Evolutionary conservation across 37 sponge, comb jelly and placozoan genomes (phyloP).

Genomic region (Halisarca cf. caerulea): DNA sequence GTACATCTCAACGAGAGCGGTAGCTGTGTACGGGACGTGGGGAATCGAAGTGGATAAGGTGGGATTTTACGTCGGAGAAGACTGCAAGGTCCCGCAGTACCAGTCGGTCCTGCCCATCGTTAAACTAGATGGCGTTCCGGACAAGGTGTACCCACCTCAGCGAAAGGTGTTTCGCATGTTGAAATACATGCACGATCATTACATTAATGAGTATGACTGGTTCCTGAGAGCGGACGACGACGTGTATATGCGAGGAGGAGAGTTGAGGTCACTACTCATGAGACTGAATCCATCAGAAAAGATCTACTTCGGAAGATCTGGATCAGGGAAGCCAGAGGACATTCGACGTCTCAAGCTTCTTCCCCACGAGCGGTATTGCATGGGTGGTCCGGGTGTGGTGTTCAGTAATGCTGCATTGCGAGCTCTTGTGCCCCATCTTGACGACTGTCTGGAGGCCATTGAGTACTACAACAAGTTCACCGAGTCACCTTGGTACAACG

Average conservation of each 20-base stretch:
- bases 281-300: slow-evolving; percentile 34
- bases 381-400: slow-evolving; percentile 57
- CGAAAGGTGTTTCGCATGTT: slow-evolving; percentile 51
- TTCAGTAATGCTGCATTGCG: slow-evolving; percentile 49
- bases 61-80: slow-evolving; percentile 58
- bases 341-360: slow-evolving; percentile 32
- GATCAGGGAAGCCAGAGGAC: slow-evolving; percentile 42
- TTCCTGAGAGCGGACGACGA: slow-evolving; percentile 59
- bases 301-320: slow-evolving; percentile 61
- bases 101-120: slow-evolving; percentile 48
- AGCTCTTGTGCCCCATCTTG: slow-evolving; percentile 26
- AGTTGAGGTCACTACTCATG: slow-evolving; percentile 27
- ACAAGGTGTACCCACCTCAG: slow-evolving; percentile 66
- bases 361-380: slow-evolving; percentile 58
- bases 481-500: slow-evolving; percentile 49
- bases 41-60: slow-evolving; percentile 56
- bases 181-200: slow-evolving; percentile 63
- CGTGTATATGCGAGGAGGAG: slow-evolving; percentile 38
- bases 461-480: slow-evolving; percentile 35
- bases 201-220: slow-evolving; percentile 56
- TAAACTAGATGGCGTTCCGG: slow-evolving; percentile 43
- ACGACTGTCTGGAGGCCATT: slow-evolving; percentile 40
- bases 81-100: slow-evolving; percentile 35
- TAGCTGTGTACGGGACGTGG: slow-evolving; percentile 70
- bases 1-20: slow-evolving; percentile 62